phyloP scores from a whole-genome alignment of 1,140 invertebrate species.

The Pachypsylla venusta region DNA sequence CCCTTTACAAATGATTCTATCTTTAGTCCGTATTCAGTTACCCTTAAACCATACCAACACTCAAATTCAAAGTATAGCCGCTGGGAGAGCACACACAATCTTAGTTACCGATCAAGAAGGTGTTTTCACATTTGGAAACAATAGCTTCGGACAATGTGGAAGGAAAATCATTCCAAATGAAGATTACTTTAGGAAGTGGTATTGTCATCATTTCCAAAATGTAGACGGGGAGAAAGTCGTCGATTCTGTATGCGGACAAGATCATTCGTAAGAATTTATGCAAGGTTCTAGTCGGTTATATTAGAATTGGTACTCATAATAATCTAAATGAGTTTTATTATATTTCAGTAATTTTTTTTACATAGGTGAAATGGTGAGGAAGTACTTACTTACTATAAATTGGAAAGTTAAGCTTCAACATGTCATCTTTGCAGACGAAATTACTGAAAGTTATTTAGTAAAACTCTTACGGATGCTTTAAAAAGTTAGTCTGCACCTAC shows the following conservation, averaged over 20 bases:
- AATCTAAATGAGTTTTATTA: neutral
- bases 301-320: too few relatives aligned
- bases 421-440: too few relatives aligned
- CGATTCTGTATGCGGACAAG: constrained; percentile 70
- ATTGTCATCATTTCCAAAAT: constrained; percentile 45
- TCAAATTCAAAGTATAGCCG: constrained; percentile 44
- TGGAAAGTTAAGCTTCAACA: neutral
- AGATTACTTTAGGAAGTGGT: constrained; percentile 47
- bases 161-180: constrained; percentile 63
- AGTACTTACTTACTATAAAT: neutral
- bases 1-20: constrained; percentile 52
- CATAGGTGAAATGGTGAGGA: too few relatives aligned
- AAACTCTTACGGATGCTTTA: too few relatives aligned
- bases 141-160: constrained; percentile 89
- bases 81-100: constrained; percentile 74
- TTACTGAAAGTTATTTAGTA: too few relatives aligned
- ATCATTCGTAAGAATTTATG: constrained; percentile 47
- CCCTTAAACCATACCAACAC: constrained; percentile 40
- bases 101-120: constrained; percentile 62
- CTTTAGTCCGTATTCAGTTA: constrained; percentile 57
- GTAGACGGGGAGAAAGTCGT: constrained; percentile 46
- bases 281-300: neutral
- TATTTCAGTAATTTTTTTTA: neutral
- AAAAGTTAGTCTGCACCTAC: too few relatives aligned
- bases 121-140: constrained; percentile 77